Percentiles rank a stretch among this genome's conserved stretches.
These are phyloP conservation scores for Ooceraea biroi DNA, from an alignment of 1,140 invertebrate genomes.

Conservation along the genomic window DNA sequence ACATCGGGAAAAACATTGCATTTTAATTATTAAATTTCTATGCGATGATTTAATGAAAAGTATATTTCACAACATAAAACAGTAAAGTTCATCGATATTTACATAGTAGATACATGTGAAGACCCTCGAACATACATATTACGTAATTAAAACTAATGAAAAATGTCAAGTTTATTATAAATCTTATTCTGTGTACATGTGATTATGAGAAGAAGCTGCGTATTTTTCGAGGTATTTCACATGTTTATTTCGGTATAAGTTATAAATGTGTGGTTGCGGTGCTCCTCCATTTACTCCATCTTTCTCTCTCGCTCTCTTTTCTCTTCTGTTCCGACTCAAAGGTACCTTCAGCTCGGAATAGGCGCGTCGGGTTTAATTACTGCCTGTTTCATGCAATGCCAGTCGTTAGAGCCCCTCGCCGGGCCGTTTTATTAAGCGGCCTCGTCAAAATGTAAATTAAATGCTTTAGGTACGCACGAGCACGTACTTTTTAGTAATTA, in stretches of 20 bases:
- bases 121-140: neutral
- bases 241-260: conserved; percentile 75
- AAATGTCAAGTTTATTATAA: neutral
- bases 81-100: neutral
- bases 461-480: conserved; percentile 46
- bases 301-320: conserved; percentile 23
- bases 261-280: conserved; percentile 77
- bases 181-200: neutral
- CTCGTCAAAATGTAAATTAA: conserved; percentile 74
- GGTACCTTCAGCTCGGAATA: conserved; percentile 66
- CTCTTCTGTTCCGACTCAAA: conserved; percentile 18
- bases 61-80: conserved; percentile 4
- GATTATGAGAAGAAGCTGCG: conserved; percentile 16
- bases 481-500: conserved; percentile 66
- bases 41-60: neutral
- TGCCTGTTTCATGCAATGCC: conserved; percentile 62
- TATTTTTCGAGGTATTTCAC: conserved; percentile 80
- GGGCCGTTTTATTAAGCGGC: conserved; percentile 64
- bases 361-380: conserved; percentile 75
- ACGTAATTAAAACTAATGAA: conserved; percentile 1
- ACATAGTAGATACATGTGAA: neutral
- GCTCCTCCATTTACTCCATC: conserved; percentile 64
- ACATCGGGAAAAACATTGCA: neutral
- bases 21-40: conserved; percentile 36
- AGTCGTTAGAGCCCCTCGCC: conserved; percentile 34